Evolutionary conservation across 2,797 vertebrate species (phyloP), one percentile per base, ranked within the genome.

Genomic region (Semaprochilodus insignis): DNA sequence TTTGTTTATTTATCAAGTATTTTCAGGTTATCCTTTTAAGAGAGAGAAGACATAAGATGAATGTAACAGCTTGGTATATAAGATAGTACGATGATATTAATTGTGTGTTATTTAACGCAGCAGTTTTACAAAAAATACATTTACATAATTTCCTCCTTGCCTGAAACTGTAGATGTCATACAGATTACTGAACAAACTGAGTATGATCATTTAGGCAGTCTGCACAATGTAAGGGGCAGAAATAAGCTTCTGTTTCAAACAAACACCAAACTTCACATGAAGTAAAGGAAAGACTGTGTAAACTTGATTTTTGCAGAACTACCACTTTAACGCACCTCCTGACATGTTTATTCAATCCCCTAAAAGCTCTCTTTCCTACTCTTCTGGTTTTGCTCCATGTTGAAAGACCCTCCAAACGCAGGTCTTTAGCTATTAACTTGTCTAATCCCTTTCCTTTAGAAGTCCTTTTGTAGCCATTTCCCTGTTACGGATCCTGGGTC

Each of bases 401-500:
- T 36, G 27, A 36, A 34, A 66, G 31, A 13, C 25, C 62, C 21
- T 11, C 36, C 17, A 21, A 21, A 44, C 1, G 21, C 36, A 44
- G 8, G 40, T 48, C 13, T 62, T 40, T 71, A 10, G n/a, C 21
- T 48, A 21, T 25, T 54, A 40, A 57, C 25, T 21, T 11, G 13
- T 72, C 70, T 83, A 85, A 65, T 88, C 73, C 48, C 15, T 83
- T 54, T 78, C 81, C 80, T 84, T 90, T 23, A 90, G 74, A 21
- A 90, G 82, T 73, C 78, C 71, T 76, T 83, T 76, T n/a, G 5
- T 77, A 51, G 74, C 72, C 34, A 51, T 71, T 67, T 85, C 84
- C 63, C 52, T 75, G 36, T 83, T 84, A 10, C 80, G 67, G 44
- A 85, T 73, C 54, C 78, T 78, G 34, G 75, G 51, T 25, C 5